phyloP scores from a whole-genome alignment of 2,113 vertebrate species.

The Bubo blakistoni region DNA sequence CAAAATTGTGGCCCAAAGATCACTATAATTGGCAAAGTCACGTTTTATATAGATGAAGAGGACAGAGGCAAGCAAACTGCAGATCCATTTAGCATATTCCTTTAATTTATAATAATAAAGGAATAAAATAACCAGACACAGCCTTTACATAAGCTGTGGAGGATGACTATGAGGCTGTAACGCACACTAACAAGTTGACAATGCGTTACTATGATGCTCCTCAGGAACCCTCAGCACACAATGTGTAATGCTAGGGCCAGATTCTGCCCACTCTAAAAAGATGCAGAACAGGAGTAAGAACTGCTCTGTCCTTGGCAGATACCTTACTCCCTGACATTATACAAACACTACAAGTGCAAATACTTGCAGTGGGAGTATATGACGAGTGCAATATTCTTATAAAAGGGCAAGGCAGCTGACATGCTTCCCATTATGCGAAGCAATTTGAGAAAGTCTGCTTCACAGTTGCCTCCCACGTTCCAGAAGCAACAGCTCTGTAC shows the following conservation, averaged over 20 bases:
- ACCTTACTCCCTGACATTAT: not conserved
- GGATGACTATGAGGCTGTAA: not conserved
- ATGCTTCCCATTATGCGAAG: slow-evolving; percentile 1
- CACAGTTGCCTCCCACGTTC: slow-evolving; percentile 39
- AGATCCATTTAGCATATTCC: not conserved
- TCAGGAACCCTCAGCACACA: not conserved
- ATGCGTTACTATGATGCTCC: not conserved
- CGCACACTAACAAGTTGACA: not conserved
- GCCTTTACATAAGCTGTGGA: not conserved
- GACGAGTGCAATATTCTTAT: not conserved
- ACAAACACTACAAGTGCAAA: not conserved
- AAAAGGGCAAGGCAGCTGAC: slow-evolving; percentile 45
- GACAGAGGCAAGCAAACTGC: not conserved
- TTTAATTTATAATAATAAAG: not conserved
- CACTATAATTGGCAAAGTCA: not conserved
- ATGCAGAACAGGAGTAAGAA: not conserved
- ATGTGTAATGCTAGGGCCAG: not conserved
- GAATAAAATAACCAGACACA: not conserved
- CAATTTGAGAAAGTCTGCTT: not conserved
- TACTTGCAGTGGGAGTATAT: not conserved
- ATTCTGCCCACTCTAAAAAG: not conserved
- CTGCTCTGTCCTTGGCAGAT: not conserved
- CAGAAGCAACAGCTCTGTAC: not conserved
- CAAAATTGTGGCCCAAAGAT: not conserved
- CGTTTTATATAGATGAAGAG: not conserved